Base-by-base conservation (phyloP, 37 sponge, comb jelly and placozoan species). In the Lycopodina hypogea region DNA sequence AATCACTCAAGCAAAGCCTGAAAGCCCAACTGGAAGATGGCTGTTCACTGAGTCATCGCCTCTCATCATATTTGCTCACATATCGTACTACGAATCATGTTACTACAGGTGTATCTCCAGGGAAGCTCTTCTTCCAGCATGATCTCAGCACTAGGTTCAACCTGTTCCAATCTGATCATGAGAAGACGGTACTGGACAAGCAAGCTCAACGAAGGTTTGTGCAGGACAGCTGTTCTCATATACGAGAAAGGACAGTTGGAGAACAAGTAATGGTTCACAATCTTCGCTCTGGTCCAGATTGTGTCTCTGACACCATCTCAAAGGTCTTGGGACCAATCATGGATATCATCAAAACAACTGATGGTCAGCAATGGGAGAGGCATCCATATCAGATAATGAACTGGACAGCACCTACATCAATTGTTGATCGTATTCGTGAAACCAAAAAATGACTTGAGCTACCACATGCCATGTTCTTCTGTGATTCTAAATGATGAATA, bases 81-180 rank as follows among this genome's bases (percentile, higher is more conserved):
- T 69, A 69, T n/a, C n/a, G n/a, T n/a, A n/a, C n/a, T n/a, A n/a
- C n/a, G n/a, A n/a, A n/a, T n/a, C n/a, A n/a, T n/a, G n/a, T n/a
- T n/a, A n/a, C n/a, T n/a, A n/a, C n/a, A n/a, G n/a, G n/a, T n/a
- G n/a, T n/a, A n/a, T n/a, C n/a, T n/a, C n/a, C n/a, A n/a, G n/a
- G n/a, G n/a, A n/a, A n/a, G n/a, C n/a, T n/a, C n/a, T n/a, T n/a
- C n/a, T n/a, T n/a, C n/a, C n/a, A n/a, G n/a, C n/a, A n/a, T n/a
- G n/a, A n/a, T n/a, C n/a, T n/a, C n/a, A n/a, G n/a, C n/a, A n/a
- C n/a, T n/a, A n/a, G n/a, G n/a, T n/a, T n/a, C n/a, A n/a, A n/a
- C n/a, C n/a, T 71, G 24, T 29, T 71, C 21, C 28, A 71, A n/a
- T 50, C 51, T 35, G 29, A 71, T 24, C 51, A n/a, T 42, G 72